Percentiles rank a stretch among this genome's conserved stretches.
These are phyloP conservation scores for Probaryconus sp. DNA, from an alignment of 1,140 invertebrate species.

Conservation along the genomic window DNA sequence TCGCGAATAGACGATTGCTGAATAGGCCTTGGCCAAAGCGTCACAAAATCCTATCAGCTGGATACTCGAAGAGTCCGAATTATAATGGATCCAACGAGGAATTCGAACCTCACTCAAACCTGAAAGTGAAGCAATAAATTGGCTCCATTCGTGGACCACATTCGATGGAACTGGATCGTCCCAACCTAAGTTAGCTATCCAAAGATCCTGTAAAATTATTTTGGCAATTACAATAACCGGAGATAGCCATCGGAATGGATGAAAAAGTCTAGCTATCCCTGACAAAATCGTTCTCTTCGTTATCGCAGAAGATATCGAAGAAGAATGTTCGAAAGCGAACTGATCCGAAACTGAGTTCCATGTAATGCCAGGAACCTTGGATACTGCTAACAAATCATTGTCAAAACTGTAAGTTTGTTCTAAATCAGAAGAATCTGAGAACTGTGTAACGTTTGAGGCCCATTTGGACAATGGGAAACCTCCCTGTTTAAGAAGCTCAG, in stretches of 20 bases:
- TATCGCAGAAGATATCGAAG: too few relatives aligned
- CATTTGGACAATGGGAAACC: too few relatives aligned
- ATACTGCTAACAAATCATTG: too few relatives aligned
- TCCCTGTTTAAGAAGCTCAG: too few relatives aligned
- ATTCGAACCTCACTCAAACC: background rate
- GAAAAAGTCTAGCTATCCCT: slow-evolving; percentile 3
- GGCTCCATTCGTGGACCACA: too few relatives aligned
- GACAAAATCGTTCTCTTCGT: slow-evolving; percentile 1
- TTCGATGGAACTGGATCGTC: background rate
- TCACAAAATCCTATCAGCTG: background rate
- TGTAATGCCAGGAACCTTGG: too few relatives aligned
- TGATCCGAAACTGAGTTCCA: too few relatives aligned
- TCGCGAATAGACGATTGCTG: background rate
- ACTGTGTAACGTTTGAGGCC: too few relatives aligned
- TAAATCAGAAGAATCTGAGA: background rate
- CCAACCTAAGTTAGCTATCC: background rate
- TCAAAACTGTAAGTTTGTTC: too few relatives aligned
- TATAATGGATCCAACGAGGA: background rate
- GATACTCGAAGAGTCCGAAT: background rate
- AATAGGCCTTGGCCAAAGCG: background rate
- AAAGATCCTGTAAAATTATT: slow-evolving; percentile 8
- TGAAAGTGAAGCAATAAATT: background rate
- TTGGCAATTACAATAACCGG: slow-evolving; percentile 1
- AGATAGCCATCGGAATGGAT: background rate
- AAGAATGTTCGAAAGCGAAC: too few relatives aligned